Evolutionary conservation across 1,140 invertebrate species (phyloP).

Genomic region (Neuroterus valhalla): DNA sequence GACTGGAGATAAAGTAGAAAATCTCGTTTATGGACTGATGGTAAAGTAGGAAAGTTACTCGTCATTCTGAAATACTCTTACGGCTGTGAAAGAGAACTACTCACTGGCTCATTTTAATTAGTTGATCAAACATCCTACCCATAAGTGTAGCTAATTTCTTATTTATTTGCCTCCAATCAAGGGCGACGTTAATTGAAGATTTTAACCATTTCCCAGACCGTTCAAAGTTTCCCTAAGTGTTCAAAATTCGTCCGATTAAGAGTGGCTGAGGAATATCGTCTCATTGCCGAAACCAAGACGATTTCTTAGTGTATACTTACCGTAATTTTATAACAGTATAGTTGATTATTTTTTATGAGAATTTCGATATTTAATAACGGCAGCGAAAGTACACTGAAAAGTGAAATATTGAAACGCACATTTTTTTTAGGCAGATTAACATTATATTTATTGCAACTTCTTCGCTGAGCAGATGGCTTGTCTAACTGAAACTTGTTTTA

Average conservation of each 20-base stretch:
- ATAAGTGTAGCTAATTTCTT: neutral
- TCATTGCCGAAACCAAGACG: neutral
- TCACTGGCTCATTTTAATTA: too few relatives aligned
- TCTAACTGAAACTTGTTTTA: too few relatives aligned
- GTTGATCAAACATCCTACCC: neutral
- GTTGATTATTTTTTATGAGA: conserved; percentile 23
- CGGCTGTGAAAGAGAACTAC: too few relatives aligned
- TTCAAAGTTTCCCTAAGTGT: conserved; percentile 25
- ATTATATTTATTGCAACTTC: neutral
- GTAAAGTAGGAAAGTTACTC: too few relatives aligned
- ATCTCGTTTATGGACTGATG: too few relatives aligned
- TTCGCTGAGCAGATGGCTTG: too few relatives aligned
- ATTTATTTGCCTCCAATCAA: neutral
- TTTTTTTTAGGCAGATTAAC: neutral
- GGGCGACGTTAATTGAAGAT: conserved; percentile 14
- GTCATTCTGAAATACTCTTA: too few relatives aligned
- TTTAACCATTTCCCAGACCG: conserved; percentile 17
- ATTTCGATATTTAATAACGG: conserved; percentile 9
- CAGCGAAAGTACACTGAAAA: neutral
- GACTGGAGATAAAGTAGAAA: too few relatives aligned
- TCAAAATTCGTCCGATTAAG: conserved; percentile 16
- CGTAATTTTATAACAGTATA: conserved; percentile 1
- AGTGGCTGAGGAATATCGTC: conserved; percentile 18
- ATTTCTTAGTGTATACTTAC: conserved; percentile 22
- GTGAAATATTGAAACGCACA: neutral